Evolutionary conservation across 2,113 vertebrate species (phyloP), one percentile per base, ranked within the genome.

Genomic region (Phaethon lepturus): DNA sequence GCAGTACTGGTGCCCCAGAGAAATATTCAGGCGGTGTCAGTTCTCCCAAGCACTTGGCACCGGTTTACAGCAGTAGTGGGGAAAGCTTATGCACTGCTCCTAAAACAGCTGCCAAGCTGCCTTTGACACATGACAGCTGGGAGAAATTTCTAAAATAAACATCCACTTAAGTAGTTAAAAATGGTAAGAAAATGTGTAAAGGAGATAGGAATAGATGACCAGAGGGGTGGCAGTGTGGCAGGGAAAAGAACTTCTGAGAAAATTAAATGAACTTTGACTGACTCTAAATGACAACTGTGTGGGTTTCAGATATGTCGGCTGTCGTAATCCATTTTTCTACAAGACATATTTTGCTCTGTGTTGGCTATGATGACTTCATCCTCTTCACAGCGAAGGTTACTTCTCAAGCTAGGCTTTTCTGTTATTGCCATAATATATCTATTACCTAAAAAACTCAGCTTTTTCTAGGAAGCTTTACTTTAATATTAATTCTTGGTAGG

Each of bases 41-140:
- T 86, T 91, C 73, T 85, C 71, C 84, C 71, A 76, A 69, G 63
- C 60, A 20, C 56, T 53, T 20, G 10, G 26, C 68, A 74, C 38
- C 44, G 22, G 59, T 79, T 85, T 66, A 16, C 38, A 85, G 86
- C 45, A 42, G 40, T 44, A 66, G 42, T 50, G 67, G 79, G 74
- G 56, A 80, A 91, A 67, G 84, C 64, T 95, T 91, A 53, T 72
- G 77, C 83, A 49, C 60, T 83, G 78, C 66, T 95, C 78, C 76
- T 69, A 60, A 91, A 94, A 47, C 59, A 88, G n/a, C 92, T 95
- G 94, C 95, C 82, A 92, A 86, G 49, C 47, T 95, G 89, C 90
- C 91, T 93, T 80, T 60, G 86, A 58, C 82, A 80, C 68, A 17
- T 95, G 95, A 88, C 88, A 93, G 82, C 69, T 93, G 55, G 64